A percentile compares a stretch with the other conserved stretches of the same genome.
These are phyloP conservation scores for Arge pagana DNA, from an alignment of 2,888 invertebrate genomes.

Conservation along the genomic window DNA sequence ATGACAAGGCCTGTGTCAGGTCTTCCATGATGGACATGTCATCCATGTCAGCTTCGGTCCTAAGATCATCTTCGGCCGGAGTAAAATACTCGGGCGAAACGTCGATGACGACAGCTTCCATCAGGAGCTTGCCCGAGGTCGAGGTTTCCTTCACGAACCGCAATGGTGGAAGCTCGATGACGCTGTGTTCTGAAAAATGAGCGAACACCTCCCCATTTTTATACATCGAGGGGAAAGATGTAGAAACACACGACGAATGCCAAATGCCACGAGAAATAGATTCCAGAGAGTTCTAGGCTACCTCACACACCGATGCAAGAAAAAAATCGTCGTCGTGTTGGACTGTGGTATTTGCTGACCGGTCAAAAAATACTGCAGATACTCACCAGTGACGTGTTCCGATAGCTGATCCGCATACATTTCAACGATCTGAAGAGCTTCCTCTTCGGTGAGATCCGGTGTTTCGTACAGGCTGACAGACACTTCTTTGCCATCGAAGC, in stretches of 20 bases:
- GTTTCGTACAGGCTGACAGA: conserved; percentile 91
- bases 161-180: conserved; percentile 84
- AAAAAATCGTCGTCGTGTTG: background rate
- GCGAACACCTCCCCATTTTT: no score
- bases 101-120: conserved; percentile 92
- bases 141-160: conserved; percentile 89
- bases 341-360: no score
- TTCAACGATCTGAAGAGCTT: conserved; percentile 88
- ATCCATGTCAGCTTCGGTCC: conserved; percentile 86
- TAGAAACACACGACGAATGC: no score
- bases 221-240: no score
- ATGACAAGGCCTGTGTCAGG: conserved; percentile 64
- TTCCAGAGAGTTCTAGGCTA: no score
- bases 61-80: conserved; percentile 77
- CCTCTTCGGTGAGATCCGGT: conserved; percentile 89
- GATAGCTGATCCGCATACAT: conserved; percentile 94
- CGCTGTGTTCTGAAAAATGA: conserved; percentile 71
- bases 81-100: conserved; percentile 84
- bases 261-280: no score
- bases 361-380: background rate
- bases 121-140: conserved; percentile 81
- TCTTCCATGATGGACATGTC: conserved; percentile 84
- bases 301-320: background rate
- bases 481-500: conserved; percentile 90
- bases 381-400: conserved; percentile 75